phyloP scores from a whole-genome alignment of 2,888 invertebrate species.

The Zonitis immaculata region DNA sequence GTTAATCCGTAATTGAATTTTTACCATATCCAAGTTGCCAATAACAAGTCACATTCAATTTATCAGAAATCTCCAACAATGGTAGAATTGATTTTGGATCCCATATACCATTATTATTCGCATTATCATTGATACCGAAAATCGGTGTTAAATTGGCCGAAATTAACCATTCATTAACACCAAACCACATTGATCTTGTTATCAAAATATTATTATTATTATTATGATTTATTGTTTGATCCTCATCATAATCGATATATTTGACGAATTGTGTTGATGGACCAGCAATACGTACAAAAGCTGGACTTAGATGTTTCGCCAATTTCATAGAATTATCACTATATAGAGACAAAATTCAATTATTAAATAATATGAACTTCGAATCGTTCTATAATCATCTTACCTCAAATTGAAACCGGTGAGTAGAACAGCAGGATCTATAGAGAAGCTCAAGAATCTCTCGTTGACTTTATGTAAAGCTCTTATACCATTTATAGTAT shows the following conservation, averaged over 20 bases:
- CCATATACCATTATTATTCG: conserved; percentile 56
- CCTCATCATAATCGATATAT: conserved; percentile 31
- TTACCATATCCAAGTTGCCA: conserved; percentile 75
- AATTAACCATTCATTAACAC: conserved; percentile 53
- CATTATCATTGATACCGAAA: conserved; percentile 61
- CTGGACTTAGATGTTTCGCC: conserved; percentile 65
- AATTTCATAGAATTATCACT: conserved; percentile 59
- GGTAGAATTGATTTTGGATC: conserved; percentile 63
- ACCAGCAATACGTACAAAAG: conserved; percentile 69
- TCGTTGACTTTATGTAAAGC: conserved; percentile 62
- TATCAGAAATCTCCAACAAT: conserved; percentile 64
- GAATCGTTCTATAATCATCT: conserved; percentile 23
- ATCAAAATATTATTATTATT: conserved; percentile 34
- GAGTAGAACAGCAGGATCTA: conserved; percentile 64
- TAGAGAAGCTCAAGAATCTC: conserved; percentile 67
- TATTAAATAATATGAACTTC: background rate
- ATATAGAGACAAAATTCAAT: conserved; percentile 22
- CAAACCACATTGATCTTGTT: conserved; percentile 42
- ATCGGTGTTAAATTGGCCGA: conserved; percentile 61
- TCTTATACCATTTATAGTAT: conserved; percentile 57
- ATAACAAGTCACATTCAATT: conserved; percentile 59
- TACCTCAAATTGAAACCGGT: conserved; percentile 49
- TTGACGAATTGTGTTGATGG: conserved; percentile 55
- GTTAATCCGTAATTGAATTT: no score
- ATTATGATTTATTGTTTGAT: no score